Conservation (phyloP, 2,113 vertebrate species). For the Cynopterus brachyotis region DNA sequence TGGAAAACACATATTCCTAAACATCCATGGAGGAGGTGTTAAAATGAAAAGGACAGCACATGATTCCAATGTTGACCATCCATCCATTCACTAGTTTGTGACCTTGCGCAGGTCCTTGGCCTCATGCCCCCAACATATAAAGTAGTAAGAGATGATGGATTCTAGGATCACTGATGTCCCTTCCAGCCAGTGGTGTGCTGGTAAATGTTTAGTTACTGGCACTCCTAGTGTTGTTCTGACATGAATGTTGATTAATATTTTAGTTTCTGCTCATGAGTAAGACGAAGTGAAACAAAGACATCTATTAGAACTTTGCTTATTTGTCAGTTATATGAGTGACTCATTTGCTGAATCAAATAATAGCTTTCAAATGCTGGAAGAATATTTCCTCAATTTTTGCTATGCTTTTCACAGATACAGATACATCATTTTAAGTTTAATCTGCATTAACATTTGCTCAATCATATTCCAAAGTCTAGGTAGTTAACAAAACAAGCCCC, state of each 20-base stretch:
- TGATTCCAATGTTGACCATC: neutral
- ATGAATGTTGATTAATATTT: conserved; percentile 33
- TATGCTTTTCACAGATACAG: neutral
- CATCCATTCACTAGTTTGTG: neutral
- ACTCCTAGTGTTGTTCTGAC: neutral
- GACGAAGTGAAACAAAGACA: neutral
- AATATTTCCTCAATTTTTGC: neutral
- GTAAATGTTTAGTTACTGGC: conserved; percentile 2
- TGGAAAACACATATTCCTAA: conserved; percentile 42
- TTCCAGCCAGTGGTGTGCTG: neutral
- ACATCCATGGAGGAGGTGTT: neutral
- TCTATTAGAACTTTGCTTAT: neutral
- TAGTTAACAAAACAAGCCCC: neutral
- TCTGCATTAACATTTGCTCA: conserved; percentile 36
- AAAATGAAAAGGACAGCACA: neutral
- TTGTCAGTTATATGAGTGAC: neutral
- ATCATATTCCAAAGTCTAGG: neutral
- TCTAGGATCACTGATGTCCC: neutral
- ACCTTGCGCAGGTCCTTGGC: neutral
- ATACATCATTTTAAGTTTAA: conserved; percentile 29
- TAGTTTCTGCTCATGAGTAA: neutral
- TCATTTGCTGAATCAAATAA: conserved; percentile 16
- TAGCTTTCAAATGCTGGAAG: conserved; percentile 8
- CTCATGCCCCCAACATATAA: neutral
- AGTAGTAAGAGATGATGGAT: conserved; percentile 19